Base-by-base conservation (phyloP, 1,140 invertebrate genomes). In the Matsumurasca onukii region DNA sequence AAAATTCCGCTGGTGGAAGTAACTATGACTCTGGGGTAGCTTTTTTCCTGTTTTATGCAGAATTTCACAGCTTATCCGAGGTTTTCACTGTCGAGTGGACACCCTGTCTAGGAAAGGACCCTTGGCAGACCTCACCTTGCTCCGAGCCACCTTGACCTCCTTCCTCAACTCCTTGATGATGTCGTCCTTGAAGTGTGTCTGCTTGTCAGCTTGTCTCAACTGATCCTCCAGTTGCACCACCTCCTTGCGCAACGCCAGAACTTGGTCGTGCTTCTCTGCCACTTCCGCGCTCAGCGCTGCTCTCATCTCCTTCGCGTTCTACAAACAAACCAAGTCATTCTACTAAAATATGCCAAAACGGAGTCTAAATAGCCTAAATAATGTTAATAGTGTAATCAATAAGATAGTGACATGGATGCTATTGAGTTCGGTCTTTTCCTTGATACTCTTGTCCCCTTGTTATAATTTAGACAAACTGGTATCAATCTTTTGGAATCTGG, bases 131-230 rank as follows among this genome's bases (percentile, higher is more conserved):
- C 22, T 27, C n/a, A 74, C 73, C 70, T 74, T 74, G n/a, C 70
- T 71, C 49, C 70, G 66, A 20, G 70, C 73, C 2, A 71, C 31
- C 69, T 82, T 82, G 2, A 82, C 70, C 73, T 83, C 78, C 71
- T 82, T 82, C 22, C 82, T 75, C 75, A 86, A 74, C 71, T 84
- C 79, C 71, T 80, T 82, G 63, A 85, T 85, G 57, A 85, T 79
- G 62, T 83, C 80, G 61, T 85, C 82, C 74, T 82, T 84, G 70
- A 82, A 84, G 34, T 78, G 77, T 13, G 78, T 78, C 70, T 82
- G 80, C 70, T 80, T 79, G 48, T 80, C 79, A 9, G 79, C 77
- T 64, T 80, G 76, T 57, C 75, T 68, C 64, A 78, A 79, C 67
- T 81, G 76, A 49, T 84, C 80, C 74, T 85, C 80, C 25, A 85